Base-by-base conservation (phyloP, 2,797 vertebrate species). In the Platalea minor region DNA sequence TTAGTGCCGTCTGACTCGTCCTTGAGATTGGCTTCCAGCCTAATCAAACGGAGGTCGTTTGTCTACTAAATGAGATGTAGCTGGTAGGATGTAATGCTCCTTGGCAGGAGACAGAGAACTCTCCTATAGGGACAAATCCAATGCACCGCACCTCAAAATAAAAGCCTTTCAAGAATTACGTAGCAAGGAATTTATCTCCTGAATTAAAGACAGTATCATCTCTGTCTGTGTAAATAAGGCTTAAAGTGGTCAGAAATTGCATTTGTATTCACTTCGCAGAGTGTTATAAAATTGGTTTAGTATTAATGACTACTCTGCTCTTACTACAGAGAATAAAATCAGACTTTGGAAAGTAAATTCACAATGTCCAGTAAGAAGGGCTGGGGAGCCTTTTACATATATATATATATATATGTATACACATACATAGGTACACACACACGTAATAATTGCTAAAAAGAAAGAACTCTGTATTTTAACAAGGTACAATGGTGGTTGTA, bases 141-240 rank as follows among this genome's bases (percentile, higher is more conserved):
- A 78, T 10, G 10, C 26, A 64, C 9, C 10, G 3, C 80, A 80
- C 19, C 69, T 80, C 92, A 89, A 93, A 95, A 77, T 53, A 94
- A 96, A 92, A 95, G 51, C 64, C 82, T 93, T 88, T 88, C 79
- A 92, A 90, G 69, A 95, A 95, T 69, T 73, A 78, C 2, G 17
- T 56, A 88, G 13, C 39, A 41, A 91, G 59, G 53, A 74, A 92
- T 84, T 93, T 80, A 75, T 85, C 72, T 93, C 64, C 63, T 91
- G 50, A 79, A 85, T 75, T 93, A 94, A 93, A 93, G 65, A 75
- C 60, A 41, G 21, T 12, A 60, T 48, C 61, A 73, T 75, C 59
- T 80, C 61, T 51, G 24, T 17, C 53, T 50, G 39, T 64, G 39
- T 74, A 91, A 92, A 92, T 60, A 91, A 85, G 46, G 57, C 17